Evolutionary conservation across 2,113 vertebrate genomes (phyloP), one percentile per base, ranked within the genome.

Genomic region (Phaethornis superciliosus): DNA sequence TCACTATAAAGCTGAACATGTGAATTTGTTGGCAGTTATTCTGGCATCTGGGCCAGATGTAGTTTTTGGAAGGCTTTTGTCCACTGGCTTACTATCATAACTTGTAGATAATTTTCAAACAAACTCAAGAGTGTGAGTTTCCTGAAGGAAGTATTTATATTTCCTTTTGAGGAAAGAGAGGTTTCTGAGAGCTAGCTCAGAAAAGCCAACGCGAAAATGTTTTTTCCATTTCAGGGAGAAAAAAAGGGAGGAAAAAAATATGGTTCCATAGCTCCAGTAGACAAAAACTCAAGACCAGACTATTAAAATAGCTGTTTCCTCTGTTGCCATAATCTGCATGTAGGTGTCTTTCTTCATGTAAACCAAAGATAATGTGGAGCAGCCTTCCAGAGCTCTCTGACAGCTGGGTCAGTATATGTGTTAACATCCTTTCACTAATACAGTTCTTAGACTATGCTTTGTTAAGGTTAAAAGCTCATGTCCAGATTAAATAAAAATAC

Each of bases 41-140:
- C 37, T 87, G 65, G 59, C 87, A 89, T 27, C 32, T 64, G n/a
- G 47, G 78, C 52, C 75, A 85, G 68, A 78, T 65, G 26, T 76
- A 64, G 59, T n/a, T 69, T 93, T 88, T 86, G 86, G 72, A 70
- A 94, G 64, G 51, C 64, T 91, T 96, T 91, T 90, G 51, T 49
- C 78, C 68, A 70, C 35, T 92, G 52, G 55, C 47, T 90, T 75
- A 42, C 42, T 79, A 56, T 60, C 6, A 0, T 44, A 54, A 92
- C 30, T 58, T 54, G 64, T 88, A 81, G 56, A 81, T 94, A 0
- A 81, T 62, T 90, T 93, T 93, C 58, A 78, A 77, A 76, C 55
- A 85, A 93, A 79, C 58, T 67, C 18, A 81, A 59, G 26, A 65
- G 72, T n/a, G 32, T 17, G n/a, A 54, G 30, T 89, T 95, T 71